Evolutionary conservation across 2,888 invertebrate genomes (phyloP), one percentile per base, ranked within the genome.

Genomic region (Rhagophthalmus giganteus): DNA sequence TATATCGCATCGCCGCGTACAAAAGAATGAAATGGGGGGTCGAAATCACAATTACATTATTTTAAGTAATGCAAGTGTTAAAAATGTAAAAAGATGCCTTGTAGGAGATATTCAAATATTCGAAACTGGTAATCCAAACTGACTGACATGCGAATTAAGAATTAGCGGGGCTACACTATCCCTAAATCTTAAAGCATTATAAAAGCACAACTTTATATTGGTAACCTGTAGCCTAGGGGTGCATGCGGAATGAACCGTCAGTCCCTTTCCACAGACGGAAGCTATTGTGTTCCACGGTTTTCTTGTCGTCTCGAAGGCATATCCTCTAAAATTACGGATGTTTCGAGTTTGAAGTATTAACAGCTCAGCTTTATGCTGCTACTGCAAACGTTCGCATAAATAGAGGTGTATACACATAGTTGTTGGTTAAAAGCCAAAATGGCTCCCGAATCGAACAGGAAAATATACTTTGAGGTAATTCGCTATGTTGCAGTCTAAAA

Each of bases 221-320:
- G 51, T 56, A 58, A 58, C 58, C 51, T 58, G 54, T 58, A 58
- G 58, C 58, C 56, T 34, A 34, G 45, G 54, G 58, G 56, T 58
- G 54, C 47, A 58, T 56, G 54, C 39, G 39, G 52, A 58, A 58
- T 58, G 58, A 58, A 58, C 54, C 54, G 53, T 54, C 50, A 57
- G 54, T 48, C 57, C 55, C 47, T 45, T 49, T 45, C 40, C 46
- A 45, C 41, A 38, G 33, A 45, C 47, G 46, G 57, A 42, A 52
- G 51, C 46, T 49, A 52, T 52, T 52, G 51, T 51, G 41, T 52
- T 51, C 48, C 40, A 39, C 50, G 37, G 44, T 31, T 33, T 46
- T 42, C 53, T 53, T 44, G 53, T 55, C 55, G 55, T 47, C 55
- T 55, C 45, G 50, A 31, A 48, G 53, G 53, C 58, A 55, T 55